phyloP scores from a whole-genome alignment of 2,888 invertebrate genomes.

The Tenthredo amoena region DNA sequence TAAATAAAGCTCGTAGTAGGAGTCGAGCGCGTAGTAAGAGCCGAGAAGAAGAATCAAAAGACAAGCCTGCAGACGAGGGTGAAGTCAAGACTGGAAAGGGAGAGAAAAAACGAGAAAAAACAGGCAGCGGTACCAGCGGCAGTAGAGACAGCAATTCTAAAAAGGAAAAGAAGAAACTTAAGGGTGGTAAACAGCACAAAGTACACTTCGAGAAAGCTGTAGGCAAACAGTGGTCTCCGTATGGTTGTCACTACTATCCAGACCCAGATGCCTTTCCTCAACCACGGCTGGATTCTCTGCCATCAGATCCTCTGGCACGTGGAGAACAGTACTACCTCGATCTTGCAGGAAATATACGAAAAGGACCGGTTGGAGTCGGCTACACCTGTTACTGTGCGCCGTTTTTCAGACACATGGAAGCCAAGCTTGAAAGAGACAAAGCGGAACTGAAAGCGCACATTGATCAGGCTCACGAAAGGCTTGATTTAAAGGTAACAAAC shows the following conservation, averaged over 20 bases:
- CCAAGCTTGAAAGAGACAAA: slow-evolving; percentile 89
- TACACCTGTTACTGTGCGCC: slow-evolving; percentile 97
- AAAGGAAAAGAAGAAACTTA: slow-evolving; percentile 74
- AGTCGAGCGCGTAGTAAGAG: slow-evolving; percentile 70
- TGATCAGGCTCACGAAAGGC: slow-evolving; percentile 88
- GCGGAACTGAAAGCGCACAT: slow-evolving; percentile 89
- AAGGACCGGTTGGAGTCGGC: slow-evolving; percentile 96
- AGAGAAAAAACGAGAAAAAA: slow-evolving; percentile 78
- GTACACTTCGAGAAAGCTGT: slow-evolving; percentile 80
- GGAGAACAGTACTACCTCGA: slow-evolving; percentile 98
- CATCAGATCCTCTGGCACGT: slow-evolving; percentile 90
- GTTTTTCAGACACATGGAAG: slow-evolving; percentile 93
- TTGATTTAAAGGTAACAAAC: slow-evolving; percentile 90
- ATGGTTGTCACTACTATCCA: slow-evolving; percentile 95
- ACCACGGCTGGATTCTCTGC: slow-evolving; percentile 91
- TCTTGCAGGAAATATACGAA: slow-evolving; percentile 95
- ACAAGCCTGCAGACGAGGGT: slow-evolving; percentile 64
- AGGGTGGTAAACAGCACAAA: slow-evolving; percentile 78
- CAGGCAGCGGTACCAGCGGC: slow-evolving; percentile 78
- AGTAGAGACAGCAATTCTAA: slow-evolving; percentile 78
- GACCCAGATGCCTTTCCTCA: slow-evolving; percentile 92
- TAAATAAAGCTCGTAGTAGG: slow-evolving; percentile 77
- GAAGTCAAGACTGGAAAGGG: slow-evolving; percentile 63
- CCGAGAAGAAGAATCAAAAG: slow-evolving; percentile 63
- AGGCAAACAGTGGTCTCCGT: slow-evolving; percentile 88